Evolutionary conservation across 2,888 invertebrate genomes (phyloP).

Genomic region (Agriopis leucophaearia): DNA sequence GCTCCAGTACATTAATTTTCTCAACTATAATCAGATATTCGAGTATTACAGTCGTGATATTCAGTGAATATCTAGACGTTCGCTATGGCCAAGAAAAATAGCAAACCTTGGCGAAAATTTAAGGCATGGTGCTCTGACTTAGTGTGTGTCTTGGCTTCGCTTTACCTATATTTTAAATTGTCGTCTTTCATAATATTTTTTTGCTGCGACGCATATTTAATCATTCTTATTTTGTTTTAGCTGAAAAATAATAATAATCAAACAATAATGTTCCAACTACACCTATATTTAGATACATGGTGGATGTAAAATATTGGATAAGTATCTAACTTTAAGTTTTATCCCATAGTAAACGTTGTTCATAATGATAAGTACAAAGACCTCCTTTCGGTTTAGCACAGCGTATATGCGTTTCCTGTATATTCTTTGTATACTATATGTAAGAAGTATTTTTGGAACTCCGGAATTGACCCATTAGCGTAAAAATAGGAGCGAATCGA

Average conservation of each 20-base stretch:
- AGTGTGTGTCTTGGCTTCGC: neutral
- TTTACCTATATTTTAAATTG: neutral
- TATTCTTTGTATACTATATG: too few species aligned
- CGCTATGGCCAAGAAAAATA: neutral
- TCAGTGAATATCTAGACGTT: neutral
- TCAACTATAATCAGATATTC: neutral
- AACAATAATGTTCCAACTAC: neutral
- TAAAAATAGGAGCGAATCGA: conserved; percentile 13
- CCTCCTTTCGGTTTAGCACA: too few species aligned
- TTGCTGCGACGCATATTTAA: neutral
- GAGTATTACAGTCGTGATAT: neutral
- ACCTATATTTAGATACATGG: neutral
- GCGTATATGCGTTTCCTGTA: too few species aligned
- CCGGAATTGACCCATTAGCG: neutral
- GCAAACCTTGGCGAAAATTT: too few species aligned
- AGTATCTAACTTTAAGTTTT: too few species aligned
- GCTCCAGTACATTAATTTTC: neutral
- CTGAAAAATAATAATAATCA: neutral
- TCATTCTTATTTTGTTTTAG: neutral
- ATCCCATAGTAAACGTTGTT: too few species aligned
- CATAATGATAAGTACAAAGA: too few species aligned
- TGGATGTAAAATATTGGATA: too few species aligned
- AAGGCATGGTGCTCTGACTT: neutral
- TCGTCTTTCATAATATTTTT: neutral
- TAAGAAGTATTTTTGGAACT: too few species aligned